Base-by-base conservation (phyloP, 2,113 vertebrate genomes). In the Otus sunia region DNA sequence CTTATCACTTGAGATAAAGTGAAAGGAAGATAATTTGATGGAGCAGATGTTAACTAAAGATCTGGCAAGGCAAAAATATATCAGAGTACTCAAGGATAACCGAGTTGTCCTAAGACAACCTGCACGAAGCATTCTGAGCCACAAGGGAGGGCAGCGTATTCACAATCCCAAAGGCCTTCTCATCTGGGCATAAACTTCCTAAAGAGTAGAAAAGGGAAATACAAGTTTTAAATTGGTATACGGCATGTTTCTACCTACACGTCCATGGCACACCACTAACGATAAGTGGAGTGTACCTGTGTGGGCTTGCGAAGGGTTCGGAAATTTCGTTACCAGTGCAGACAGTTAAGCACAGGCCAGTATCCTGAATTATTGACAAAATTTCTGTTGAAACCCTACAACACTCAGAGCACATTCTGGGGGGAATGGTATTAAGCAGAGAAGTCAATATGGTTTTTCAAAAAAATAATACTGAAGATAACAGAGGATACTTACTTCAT, bases 401-500 rank as follows among this genome's bases (percentile, higher is more conserved):
- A 47, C 25, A 45, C 15, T 4, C 37, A 69, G 49, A 58, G 17
- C 6, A 1, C 26, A 23, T 53, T 62, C 68, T 56, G 12, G 6
- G 7, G 11, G 27, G 5, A 55, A 64, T 0, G 3, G 11, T 14
- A 63, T 49, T 23, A 56, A 89, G 66, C 26, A 66, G 10, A 64
- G 13, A 68, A 69, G 8, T 15, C 55, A 66, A 19, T 0, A 17
- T 25, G 15, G 3, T 12, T 74, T 53, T 59, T 47, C 8, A 50
- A n/a, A 58, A 34, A 12, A 41, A 27, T 1, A 53, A 22, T 7
- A 72, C 15, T 5, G 12, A 69, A 41, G 55, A 29, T 67, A 53
- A 45, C 17, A 77, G 37, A 55, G 22, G 75, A 84, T 85, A 95
- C 98, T 97, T 96, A 99, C 99, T 98, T 99, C 99, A 97, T 98